Conservation (phyloP, 2,888 invertebrate species). For the Dinocampus coccinellae region DNA sequence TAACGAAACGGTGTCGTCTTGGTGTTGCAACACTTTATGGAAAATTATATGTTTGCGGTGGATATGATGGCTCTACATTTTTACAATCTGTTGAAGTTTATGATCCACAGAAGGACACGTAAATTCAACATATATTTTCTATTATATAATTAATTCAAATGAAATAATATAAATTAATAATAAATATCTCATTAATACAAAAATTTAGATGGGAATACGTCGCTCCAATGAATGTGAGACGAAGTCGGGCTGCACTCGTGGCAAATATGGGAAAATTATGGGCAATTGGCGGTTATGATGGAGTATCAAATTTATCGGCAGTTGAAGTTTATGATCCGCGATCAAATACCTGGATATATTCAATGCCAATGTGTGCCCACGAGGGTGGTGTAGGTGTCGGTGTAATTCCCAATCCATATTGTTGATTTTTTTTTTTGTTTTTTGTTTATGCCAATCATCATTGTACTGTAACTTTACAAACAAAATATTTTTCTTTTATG, state of each 20-base stretch:
- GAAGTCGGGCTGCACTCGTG: slow-evolving; percentile 85
- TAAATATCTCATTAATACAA: too few species aligned
- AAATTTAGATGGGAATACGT: slow-evolving; percentile 78
- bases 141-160: too few species aligned
- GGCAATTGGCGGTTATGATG: slow-evolving; percentile 86
- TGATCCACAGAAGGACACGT: slow-evolving; percentile 80
- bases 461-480: too few species aligned
- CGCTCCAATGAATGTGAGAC: slow-evolving; percentile 85
- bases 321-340: slow-evolving; percentile 88
- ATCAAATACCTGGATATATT: slow-evolving; percentile 80
- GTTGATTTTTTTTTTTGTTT: slow-evolving; percentile 2
- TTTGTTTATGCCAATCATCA: too few species aligned
- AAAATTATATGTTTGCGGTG: slow-evolving; percentile 86
- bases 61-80: slow-evolving; percentile 88
- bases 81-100: slow-evolving; percentile 86
- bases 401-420: slow-evolving; percentile 74
- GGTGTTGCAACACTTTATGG: slow-evolving; percentile 86
- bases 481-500: background rate
- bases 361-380: slow-evolving; percentile 85
- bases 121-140: slow-evolving; percentile 51
- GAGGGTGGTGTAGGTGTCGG: slow-evolving; percentile 93
- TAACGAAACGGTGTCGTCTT: slow-evolving; percentile 83
- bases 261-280: slow-evolving; percentile 87
- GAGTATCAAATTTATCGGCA: slow-evolving; percentile 83
- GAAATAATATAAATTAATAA: too few species aligned